Conservation (phyloP, 2,113 vertebrate species). For the Nesoenas mayeri region DNA sequence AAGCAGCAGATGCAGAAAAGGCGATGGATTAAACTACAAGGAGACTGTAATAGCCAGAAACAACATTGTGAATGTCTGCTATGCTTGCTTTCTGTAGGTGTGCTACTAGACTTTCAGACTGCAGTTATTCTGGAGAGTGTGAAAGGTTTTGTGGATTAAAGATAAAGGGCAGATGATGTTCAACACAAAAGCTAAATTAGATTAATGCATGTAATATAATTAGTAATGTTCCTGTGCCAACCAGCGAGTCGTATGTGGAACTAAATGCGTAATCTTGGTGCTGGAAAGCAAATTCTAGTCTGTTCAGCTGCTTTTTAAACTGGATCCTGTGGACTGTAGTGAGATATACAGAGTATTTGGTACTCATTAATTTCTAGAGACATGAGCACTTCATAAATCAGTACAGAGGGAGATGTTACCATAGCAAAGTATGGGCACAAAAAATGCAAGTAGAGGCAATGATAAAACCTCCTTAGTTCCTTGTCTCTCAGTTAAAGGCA, state of each 20-base stretch:
- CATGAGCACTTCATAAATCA: not conserved
- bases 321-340: not conserved
- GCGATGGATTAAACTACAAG: not conserved
- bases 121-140: not conserved
- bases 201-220: not conserved
- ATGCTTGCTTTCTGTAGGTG: not conserved
- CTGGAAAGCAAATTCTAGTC: not conserved
- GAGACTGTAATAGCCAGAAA: rapidly evolving
- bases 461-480: not conserved
- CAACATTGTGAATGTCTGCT: not conserved
- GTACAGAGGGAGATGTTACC: not conserved
- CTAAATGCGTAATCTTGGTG: not conserved
- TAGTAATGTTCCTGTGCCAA: not conserved
- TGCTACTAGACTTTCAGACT: not conserved
- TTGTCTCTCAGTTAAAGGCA: rapidly evolving
- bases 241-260: not conserved
- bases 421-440: not conserved
- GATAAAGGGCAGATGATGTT: not conserved
- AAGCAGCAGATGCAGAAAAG: not conserved
- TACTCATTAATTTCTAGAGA: not conserved
- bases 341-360: not conserved
- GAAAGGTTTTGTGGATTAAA: not conserved
- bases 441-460: not conserved
- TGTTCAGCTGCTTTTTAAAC: not conserved
- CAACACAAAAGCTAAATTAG: not conserved